Conservation (phyloP, 2,797 vertebrate species). For the Trachops cirrhosus region DNA sequence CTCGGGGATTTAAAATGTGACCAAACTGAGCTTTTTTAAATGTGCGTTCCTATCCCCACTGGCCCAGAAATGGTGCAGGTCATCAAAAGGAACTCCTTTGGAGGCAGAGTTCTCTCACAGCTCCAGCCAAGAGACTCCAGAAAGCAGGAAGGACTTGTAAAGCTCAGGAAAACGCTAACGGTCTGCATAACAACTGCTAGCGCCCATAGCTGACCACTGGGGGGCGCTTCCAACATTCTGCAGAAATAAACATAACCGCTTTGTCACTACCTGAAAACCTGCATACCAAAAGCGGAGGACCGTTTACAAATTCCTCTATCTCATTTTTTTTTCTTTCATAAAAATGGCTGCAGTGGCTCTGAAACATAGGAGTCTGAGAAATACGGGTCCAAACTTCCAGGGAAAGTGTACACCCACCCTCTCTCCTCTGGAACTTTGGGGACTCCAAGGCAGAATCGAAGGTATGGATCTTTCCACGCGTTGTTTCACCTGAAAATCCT, state of each 20-base stretch:
- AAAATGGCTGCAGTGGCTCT: background rate
- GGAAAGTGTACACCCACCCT: background rate
- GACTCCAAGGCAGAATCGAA: conserved; percentile 11
- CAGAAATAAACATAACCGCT: background rate
- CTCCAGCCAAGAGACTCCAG: background rate
- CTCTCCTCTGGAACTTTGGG: background rate
- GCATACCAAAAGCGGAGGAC: background rate
- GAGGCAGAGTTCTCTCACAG: background rate
- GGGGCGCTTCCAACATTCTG: background rate
- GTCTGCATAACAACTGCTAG: background rate
- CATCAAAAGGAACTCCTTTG: background rate
- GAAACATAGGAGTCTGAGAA: background rate
- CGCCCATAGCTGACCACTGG: background rate
- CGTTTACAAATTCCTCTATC: background rate
- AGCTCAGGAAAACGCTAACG: background rate
- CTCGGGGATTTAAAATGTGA: background rate
- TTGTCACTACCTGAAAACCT: background rate
- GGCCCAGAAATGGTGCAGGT: background rate
- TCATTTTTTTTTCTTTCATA: background rate
- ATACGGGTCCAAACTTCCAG: background rate
- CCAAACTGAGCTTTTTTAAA: background rate
- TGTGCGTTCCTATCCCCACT: background rate
- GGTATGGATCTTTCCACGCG: background rate
- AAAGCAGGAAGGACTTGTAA: background rate
- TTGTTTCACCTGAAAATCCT: background rate